These are phyloP conservation scores for Varroa destructor DNA, from an alignment of 1,140 invertebrate species.

Conservation along the genomic window DNA sequence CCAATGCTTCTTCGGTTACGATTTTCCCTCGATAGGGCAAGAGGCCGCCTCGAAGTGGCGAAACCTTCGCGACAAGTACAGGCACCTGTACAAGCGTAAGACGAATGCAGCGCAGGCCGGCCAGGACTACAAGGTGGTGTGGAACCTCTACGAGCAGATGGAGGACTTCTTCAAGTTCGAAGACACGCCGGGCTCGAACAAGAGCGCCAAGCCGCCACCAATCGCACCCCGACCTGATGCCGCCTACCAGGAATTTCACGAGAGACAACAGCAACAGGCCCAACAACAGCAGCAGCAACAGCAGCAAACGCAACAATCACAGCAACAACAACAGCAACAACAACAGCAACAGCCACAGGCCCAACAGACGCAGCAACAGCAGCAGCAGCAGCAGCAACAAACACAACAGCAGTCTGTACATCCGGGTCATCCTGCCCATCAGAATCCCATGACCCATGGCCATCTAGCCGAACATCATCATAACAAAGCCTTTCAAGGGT, in stretches of 20 bases:
- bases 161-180: slow-evolving; percentile 27
- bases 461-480: too few relatives aligned
- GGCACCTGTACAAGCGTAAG: slow-evolving; percentile 25
- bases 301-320: background rate
- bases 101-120: slow-evolving; percentile 19
- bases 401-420: too few relatives aligned
- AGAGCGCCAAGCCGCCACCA: slow-evolving; percentile 13
- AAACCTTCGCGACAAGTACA: slow-evolving; percentile 27
- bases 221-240: slow-evolving; percentile 16
- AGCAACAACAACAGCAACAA: slow-evolving; percentile 10
- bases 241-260: slow-evolving; percentile 26
- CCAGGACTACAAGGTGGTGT: slow-evolving; percentile 26
- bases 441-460: too few relatives aligned
- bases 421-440: too few relatives aligned
- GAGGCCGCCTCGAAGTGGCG: slow-evolving; percentile 28
- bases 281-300: slow-evolving; percentile 21
- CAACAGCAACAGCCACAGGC: background rate
- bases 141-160: slow-evolving; percentile 28
- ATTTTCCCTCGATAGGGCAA: background rate
- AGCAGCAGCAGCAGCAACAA: slow-evolving; percentile 18
- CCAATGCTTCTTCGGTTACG: too few relatives aligned
- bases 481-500: too few relatives aligned
- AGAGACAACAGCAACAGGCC: slow-evolving; percentile 11
- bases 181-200: slow-evolving; percentile 25
- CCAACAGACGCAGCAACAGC: slow-evolving; percentile 4